Conservation (phyloP, 2,797 vertebrate genomes). For the Gadopsis bispinosus region DNA sequence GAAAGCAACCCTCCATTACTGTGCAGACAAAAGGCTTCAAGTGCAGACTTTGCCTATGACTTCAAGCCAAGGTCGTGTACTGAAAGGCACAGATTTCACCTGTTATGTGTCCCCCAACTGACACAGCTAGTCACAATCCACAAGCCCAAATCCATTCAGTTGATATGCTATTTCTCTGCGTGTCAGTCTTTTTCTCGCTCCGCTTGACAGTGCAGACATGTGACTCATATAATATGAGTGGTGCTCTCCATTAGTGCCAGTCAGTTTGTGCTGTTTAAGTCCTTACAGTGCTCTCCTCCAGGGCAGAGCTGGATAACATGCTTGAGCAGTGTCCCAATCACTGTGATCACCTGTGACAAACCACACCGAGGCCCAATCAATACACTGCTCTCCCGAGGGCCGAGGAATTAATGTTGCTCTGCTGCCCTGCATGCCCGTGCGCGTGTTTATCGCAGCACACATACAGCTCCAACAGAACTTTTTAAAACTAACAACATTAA, state of each 20-base stretch:
- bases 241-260: constrained; percentile 70
- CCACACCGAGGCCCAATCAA: constrained; percentile 70
- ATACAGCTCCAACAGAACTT: background rate
- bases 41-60: constrained; percentile 19
- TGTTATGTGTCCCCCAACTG: constrained; percentile 19
- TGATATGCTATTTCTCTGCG: constrained; percentile 9
- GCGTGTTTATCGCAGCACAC: constrained; percentile 26
- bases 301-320: constrained; percentile 65
- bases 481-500: background rate
- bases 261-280: constrained; percentile 71
- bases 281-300: constrained; percentile 46
- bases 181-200: constrained; percentile 49
- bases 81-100: constrained; percentile 17
- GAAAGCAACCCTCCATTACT: background rate
- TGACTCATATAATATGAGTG: constrained; percentile 63
- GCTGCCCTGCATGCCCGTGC: constrained; percentile 25
- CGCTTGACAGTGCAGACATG: constrained; percentile 49
- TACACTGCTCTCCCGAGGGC: constrained; percentile 62
- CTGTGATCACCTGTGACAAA: constrained; percentile 82
- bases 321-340: constrained; percentile 77
- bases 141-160: constrained; percentile 23
- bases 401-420: constrained; percentile 67
- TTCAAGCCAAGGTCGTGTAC: constrained; percentile 33
- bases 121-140: constrained; percentile 25
- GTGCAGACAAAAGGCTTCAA: constrained; percentile 6